Evolutionary conservation across 2,797 vertebrate species (phyloP).

Genomic region (Paguma larvata): DNA sequence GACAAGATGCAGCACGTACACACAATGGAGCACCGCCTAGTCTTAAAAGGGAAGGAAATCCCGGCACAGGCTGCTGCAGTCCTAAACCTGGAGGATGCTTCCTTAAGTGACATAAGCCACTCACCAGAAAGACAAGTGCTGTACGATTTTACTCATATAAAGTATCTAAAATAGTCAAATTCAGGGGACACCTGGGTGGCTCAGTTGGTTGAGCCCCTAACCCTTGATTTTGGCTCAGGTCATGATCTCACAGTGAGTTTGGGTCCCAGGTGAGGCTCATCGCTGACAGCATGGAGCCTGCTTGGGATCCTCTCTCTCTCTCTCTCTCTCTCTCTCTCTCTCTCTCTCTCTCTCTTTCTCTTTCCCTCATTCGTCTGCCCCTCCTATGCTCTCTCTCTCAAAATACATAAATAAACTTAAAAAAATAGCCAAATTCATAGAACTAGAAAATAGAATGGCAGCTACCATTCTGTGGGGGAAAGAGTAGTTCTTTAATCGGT

Average conservation of each 20-base stretch:
- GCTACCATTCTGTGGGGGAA: not conserved
- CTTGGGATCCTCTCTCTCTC: no score
- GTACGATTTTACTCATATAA: not conserved
- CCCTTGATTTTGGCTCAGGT: no score
- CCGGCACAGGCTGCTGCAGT: not conserved
- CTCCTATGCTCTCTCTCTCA: no score
- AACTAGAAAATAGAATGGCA: not conserved
- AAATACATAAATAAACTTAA: no score
- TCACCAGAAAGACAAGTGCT: not conserved
- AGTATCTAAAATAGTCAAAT: not conserved
- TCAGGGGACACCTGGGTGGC: not conserved
- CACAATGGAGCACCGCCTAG: not conserved
- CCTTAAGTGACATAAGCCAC: not conserved
- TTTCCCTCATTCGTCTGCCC: no score
- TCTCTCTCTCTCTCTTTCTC: no score
- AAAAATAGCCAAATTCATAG: not conserved
- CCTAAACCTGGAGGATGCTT: not conserved
- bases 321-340: no score
- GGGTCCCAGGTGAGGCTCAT: no score
- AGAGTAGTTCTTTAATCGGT: not conserved
- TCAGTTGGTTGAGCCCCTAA: no score
- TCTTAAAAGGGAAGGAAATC: not conserved
- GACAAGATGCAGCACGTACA: not conserved
- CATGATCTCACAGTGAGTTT: no score
- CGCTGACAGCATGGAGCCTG: no score